A percentile compares a stretch with the other conserved stretches of the same genome.
Conservation (phyloP, 2,888 invertebrate species). For the Camponotus fellah region DNA sequence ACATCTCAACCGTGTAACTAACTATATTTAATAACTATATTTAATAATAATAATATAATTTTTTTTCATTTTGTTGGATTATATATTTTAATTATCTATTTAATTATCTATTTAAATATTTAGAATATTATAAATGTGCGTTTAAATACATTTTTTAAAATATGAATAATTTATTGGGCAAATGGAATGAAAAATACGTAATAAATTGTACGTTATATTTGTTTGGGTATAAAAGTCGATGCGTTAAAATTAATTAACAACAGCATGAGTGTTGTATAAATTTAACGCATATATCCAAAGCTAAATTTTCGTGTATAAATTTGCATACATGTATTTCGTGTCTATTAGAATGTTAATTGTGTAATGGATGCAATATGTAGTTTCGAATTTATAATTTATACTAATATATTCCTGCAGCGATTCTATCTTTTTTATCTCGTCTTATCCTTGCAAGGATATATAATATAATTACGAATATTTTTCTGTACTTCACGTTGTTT, state of each 20-base stretch:
- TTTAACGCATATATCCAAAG: background rate
- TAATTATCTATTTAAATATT: background rate
- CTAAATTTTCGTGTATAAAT: background rate
- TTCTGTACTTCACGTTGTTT: conserved; percentile 35
- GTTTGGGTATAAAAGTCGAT: too few species aligned
- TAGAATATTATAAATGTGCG: background rate
- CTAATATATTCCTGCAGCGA: background rate
- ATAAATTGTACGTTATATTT: conserved; percentile 3
- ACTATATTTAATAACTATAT: background rate
- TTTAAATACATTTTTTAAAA: background rate
- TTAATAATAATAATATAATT: background rate
- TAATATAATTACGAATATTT: conserved; percentile 9
- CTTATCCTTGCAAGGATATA: background rate
- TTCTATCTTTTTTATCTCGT: background rate
- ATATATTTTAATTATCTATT: background rate
- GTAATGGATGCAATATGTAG: background rate
- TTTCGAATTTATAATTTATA: background rate
- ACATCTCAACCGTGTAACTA: background rate
- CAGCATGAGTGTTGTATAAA: background rate
- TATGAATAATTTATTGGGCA: background rate
- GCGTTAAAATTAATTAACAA: background rate
- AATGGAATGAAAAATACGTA: too few species aligned
- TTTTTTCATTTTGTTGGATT: background rate
- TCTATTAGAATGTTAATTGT: background rate
- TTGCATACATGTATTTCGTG: background rate